Conservation (phyloP, 2,797 vertebrate species). For the Aeoliscus strigatus region DNA sequence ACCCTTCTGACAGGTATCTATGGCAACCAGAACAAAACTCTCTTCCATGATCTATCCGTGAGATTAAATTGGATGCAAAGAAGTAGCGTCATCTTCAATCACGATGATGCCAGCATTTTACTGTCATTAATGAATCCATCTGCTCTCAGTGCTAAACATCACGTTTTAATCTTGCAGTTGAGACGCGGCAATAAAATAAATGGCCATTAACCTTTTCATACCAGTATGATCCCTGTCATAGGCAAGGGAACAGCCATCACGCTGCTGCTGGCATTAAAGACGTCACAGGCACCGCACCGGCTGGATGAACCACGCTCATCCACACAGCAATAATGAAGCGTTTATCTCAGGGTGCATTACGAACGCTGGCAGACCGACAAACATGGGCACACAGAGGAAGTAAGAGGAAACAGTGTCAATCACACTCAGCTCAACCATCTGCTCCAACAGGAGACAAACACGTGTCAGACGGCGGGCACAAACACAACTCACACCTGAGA, state of each 20-base stretch:
- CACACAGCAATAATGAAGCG: conserved; percentile 57
- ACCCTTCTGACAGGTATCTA: too few relatives aligned
- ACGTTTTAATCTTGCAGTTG: conserved; percentile 19
- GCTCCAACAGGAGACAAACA: conserved; percentile 41
- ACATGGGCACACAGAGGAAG: conserved; percentile 42
- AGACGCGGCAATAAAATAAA: conserved; percentile 30
- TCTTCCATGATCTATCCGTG: too few relatives aligned
- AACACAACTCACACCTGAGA: too few relatives aligned
- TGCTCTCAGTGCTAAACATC: conserved; percentile 24
- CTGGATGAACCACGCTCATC: conserved; percentile 57
- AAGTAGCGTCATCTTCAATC: too few relatives aligned
- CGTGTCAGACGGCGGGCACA: conserved; percentile 17
- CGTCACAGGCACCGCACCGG: conserved; percentile 35
- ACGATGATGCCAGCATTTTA: background rate
- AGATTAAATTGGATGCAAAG: too few relatives aligned
- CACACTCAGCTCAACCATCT: conserved; percentile 58
- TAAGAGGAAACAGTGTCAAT: conserved; percentile 54
- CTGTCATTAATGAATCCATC: conserved; percentile 14
- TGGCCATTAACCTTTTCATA: conserved; percentile 49
- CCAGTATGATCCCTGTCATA: conserved; percentile 22
- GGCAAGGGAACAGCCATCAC: too few relatives aligned
- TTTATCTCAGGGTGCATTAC: conserved; percentile 60
- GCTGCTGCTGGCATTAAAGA: conserved; percentile 38
- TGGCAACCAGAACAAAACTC: too few relatives aligned
- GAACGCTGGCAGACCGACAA: conserved; percentile 44